Conservation (phyloP, 2,888 invertebrate genomes). For the Drosophila mimetica region DNA sequence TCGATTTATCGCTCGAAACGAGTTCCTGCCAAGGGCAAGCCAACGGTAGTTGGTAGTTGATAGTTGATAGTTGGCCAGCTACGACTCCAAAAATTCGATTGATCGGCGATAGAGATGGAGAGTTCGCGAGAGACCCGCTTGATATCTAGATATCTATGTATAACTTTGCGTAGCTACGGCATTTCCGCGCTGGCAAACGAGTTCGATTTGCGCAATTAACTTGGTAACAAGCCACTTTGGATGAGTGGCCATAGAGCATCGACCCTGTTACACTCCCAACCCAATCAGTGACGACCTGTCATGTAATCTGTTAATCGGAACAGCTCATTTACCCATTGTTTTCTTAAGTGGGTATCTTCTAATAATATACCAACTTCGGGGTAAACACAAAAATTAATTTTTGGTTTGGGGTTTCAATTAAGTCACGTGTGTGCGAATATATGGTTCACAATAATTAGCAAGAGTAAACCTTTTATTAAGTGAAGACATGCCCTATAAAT, state of each 20-base stretch:
- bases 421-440: not conserved
- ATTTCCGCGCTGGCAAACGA: slow-evolving; percentile 67
- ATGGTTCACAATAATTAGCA: not conserved
- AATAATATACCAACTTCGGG: not conserved
- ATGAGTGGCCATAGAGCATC: slow-evolving; percentile 32
- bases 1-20: slow-evolving; percentile 51
- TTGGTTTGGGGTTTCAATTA: not conserved
- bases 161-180: slow-evolving; percentile 26
- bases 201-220: slow-evolving; percentile 67
- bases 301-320: slow-evolving; percentile 24
- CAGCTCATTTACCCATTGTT: slow-evolving; percentile 15
- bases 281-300: slow-evolving; percentile 6
- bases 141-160: not conserved
- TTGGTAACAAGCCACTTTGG: slow-evolving; percentile 22
- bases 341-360: not conserved
- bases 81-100: slow-evolving; percentile 36
- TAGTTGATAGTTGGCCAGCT: slow-evolving; percentile 30
- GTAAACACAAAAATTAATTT: not conserved
- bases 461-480: too few relatives aligned
- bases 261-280: slow-evolving; percentile 31
- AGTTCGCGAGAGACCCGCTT: slow-evolving; percentile 33
- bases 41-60: slow-evolving; percentile 70
- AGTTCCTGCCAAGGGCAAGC: slow-evolving; percentile 68
- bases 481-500: too few relatives aligned
- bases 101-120: slow-evolving; percentile 19